Evolutionary conservation across 2,113 vertebrate genomes (phyloP), one percentile per base, ranked within the genome.

Genomic region (Formicarius rufipectus): DNA sequence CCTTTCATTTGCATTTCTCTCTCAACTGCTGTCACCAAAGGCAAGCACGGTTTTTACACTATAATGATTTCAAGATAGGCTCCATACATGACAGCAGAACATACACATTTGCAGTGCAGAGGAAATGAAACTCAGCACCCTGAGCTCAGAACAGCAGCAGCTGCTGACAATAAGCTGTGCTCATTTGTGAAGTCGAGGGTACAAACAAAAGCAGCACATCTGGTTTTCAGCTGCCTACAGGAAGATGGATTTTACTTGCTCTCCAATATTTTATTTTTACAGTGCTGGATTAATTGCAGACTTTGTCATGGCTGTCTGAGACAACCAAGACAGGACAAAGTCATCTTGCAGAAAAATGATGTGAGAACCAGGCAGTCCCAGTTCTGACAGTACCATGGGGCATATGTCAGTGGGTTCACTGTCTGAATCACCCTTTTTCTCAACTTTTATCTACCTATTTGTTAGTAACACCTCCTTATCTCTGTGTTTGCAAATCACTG

Each of bases 181-280:
- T 96, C 58, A 37, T 64, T 87, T 27, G 28, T 90, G 95, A 77
- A 86, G 68, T 56, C 69, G 83, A 71, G 91, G 89, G 82, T 82
- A 84, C 60, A 94, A 91, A 93, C 83, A 95, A 95, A 91, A 84
- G 80, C 44, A 94, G 85, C 39, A 83, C 93, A 59, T 75, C 42
- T 56, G 76, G 30, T 81, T 80, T 93, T 96, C 95, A 97, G 94
- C 88, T 93, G 94, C 77, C 91, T 88, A 63, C 56, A 90, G 21
- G 49, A 89, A 56, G 37, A 49, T 66, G 69, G 56, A 60, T 55
- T 95, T 95, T 84, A 89, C 68, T 95, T 90, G 75, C 84, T 92
- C 71, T 76, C 20, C 35, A 66, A 67, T 18, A 5, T 59, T 63
- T 71, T 22, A 56, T 58, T 87, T 91, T 78, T 35, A 93, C 18